Evolutionary conservation across 2,888 invertebrate species (phyloP).

Genomic region (Trissolcus japonicus): DNA sequence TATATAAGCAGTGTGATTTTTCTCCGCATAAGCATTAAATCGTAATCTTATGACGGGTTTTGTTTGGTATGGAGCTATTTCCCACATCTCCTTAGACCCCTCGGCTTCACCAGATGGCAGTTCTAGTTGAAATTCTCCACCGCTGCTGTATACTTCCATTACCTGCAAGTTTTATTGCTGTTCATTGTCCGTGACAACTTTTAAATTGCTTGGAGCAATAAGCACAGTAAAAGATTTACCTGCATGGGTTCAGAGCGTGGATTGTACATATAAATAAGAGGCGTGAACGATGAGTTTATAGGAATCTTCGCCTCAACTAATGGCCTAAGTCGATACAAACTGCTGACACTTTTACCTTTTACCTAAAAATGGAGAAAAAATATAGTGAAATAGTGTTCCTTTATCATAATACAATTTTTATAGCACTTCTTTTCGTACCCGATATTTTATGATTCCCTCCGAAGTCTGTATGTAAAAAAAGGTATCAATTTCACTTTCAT

Average conservation of each 20-base stretch:
- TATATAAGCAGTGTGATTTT: slow-evolving; percentile 91
- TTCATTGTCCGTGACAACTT: too few relatives aligned
- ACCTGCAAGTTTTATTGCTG: slow-evolving; percentile 74
- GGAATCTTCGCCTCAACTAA: slow-evolving; percentile 94
- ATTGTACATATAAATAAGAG: slow-evolving; percentile 95
- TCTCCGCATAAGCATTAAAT: slow-evolving; percentile 86
- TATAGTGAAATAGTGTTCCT: not conserved
- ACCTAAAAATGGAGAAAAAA: slow-evolving; percentile 78
- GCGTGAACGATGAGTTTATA: slow-evolving; percentile 91
- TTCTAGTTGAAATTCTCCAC: slow-evolving; percentile 92
- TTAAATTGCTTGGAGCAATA: not conserved
- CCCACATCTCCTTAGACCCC: slow-evolving; percentile 90
- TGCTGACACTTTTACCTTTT: slow-evolving; percentile 89
- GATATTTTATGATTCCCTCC: slow-evolving; percentile 91
- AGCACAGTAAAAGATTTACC: slow-evolving; percentile 77
- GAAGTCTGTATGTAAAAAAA: slow-evolving; percentile 96
- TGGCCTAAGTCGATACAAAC: slow-evolving; percentile 93
- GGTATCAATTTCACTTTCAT: slow-evolving; percentile 91
- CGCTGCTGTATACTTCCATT: slow-evolving; percentile 90
- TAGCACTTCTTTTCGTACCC: slow-evolving; percentile 77
- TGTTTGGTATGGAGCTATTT: slow-evolving; percentile 91
- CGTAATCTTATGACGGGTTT: slow-evolving; percentile 92
- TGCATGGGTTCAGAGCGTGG: slow-evolving; percentile 92
- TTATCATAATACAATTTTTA: not conserved
- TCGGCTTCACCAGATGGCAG: slow-evolving; percentile 87